Base-by-base conservation (phyloP, 2,797 vertebrate genomes). In the Clarias laeviceps region DNA sequence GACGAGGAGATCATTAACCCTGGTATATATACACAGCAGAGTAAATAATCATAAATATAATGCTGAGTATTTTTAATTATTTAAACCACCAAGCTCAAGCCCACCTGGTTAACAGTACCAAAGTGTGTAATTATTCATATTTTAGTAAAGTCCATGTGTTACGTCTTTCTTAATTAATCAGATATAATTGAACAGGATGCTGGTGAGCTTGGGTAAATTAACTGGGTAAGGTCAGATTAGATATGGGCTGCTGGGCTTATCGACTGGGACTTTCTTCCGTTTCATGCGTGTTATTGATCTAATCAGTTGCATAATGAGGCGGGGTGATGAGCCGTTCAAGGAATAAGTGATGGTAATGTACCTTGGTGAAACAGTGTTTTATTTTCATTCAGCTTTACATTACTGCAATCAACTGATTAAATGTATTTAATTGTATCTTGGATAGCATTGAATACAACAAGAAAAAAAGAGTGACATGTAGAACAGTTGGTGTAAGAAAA, bases 1-100 rank as follows among this genome's bases (percentile, higher is more conserved):
- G 98, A 99, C 0, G 98, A 99, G 74, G 97, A 97, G 85, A 96
- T 99, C 92, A 99, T 99, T 92, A 99, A 99, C 88, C 98, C 98
- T 27, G 98, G 98, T 98, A 88, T 24, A 54, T 27, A 57, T 27
- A 50, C 45, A 50, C 11, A 50, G 45, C 11, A 27, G 3, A 64
- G 61, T 50, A 27, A 7, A n/a, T 40, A 24, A 37, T 37, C 57
- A 45, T 61, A 80, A 27, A 62, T 22, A 27, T 62, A 40, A 61
- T 62, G 32, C 32, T 22, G 73, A n/a, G 32, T 24, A 79, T 40
- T 40, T 78, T 45, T 45, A 2, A n/a, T 40, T 8, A n/a, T 77
- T 11, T 11, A 32, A 76, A 56, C 74, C 20, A 34, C 17, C 9
- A 4, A 76, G 56, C 3, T 0, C n/a, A 56, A 20, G 72, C n/a